phyloP scores from a whole-genome alignment of 2,888 invertebrate genomes.

The Lingula anatina region DNA sequence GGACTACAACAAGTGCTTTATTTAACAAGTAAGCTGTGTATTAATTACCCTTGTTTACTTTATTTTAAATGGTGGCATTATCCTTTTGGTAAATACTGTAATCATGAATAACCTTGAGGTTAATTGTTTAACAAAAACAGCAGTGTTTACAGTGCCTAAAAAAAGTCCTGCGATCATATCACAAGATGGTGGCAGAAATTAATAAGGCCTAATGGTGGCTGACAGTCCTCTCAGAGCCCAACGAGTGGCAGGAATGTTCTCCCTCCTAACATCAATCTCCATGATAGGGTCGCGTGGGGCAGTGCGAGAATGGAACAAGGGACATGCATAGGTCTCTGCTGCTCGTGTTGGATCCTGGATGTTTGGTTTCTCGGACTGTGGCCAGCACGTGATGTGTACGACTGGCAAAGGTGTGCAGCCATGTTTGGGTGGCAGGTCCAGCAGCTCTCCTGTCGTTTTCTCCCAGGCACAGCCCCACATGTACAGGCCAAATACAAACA shows the following conservation, averaged over 20 bases:
- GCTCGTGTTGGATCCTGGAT: slow-evolving; percentile 36
- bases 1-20: too few relatives aligned
- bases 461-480: slow-evolving; percentile 53
- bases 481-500: slow-evolving; percentile 51
- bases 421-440: slow-evolving; percentile 42
- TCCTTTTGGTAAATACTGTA: too few relatives aligned
- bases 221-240: slow-evolving; percentile 49
- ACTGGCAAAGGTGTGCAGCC: slow-evolving; percentile 44
- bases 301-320: slow-evolving; percentile 44
- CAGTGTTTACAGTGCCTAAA: too few relatives aligned
- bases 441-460: slow-evolving; percentile 47
- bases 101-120: too few relatives aligned
- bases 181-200: too few relatives aligned
- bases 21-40: too few relatives aligned
- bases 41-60: too few relatives aligned
- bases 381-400: slow-evolving; percentile 48
- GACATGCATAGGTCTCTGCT: slow-evolving; percentile 44
- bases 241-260: slow-evolving; percentile 38
- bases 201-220: slow-evolving; percentile 48
- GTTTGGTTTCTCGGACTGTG: slow-evolving; percentile 35
- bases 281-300: slow-evolving; percentile 35
- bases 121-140: too few relatives aligned
- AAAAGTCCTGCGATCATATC: too few relatives aligned
- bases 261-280: slow-evolving; percentile 44
- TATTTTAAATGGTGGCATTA: too few relatives aligned